These are phyloP conservation scores for Ischnura elegans DNA, from an alignment of 2,888 invertebrate genomes.

Conservation along the genomic window DNA sequence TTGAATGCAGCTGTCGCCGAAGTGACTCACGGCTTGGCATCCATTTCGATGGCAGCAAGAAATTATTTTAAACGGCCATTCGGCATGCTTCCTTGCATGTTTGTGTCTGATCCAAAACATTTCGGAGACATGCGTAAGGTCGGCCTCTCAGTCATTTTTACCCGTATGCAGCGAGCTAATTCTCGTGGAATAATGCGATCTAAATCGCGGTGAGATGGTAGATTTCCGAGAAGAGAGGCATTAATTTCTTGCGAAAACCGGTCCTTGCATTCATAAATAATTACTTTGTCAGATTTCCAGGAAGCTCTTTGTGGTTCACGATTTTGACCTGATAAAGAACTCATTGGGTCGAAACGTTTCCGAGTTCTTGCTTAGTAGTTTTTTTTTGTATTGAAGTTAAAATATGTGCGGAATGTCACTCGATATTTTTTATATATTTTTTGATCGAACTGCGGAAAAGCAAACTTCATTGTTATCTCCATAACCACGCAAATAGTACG, in stretches of 20 bases:
- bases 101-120: background rate
- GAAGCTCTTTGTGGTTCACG: background rate
- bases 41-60: background rate
- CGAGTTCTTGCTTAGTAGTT: background rate
- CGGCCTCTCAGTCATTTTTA: background rate
- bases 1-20: background rate
- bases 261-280: background rate
- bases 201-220: background rate
- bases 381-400: background rate
- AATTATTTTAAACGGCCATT: background rate
- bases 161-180: background rate
- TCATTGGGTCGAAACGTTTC: background rate
- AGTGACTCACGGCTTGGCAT: background rate
- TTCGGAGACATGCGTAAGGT: background rate
- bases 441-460: too few relatives aligned
- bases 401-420: background rate
- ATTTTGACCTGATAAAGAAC: background rate
- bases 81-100: background rate
- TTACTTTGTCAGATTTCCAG: background rate
- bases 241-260: background rate
- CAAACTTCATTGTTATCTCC: background rate
- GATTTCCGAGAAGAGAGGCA: background rate
- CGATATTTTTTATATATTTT: background rate
- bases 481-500: too few relatives aligned
- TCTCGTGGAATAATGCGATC: constrained; percentile 31